Percentiles rank a stretch among this genome's conserved stretches.
Conservation (phyloP, 2,888 invertebrate species). For the Rhamnusium bicolor region DNA sequence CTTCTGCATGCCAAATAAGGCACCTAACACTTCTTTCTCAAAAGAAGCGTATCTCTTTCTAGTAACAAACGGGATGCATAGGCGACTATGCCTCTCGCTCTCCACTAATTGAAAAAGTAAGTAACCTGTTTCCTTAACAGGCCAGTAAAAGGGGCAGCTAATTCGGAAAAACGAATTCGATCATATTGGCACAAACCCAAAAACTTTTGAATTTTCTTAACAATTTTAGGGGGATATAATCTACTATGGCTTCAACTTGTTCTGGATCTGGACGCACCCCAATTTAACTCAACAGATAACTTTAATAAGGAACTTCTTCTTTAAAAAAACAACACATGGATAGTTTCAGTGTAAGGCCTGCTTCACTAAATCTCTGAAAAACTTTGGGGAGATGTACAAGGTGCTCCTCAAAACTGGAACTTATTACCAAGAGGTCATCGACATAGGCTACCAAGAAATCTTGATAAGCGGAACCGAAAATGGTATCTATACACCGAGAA, state of each 20-base stretch:
- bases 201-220: too few species aligned
- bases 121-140: conserved; percentile 12
- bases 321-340: conserved; percentile 51
- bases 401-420: conserved; percentile 43
- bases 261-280: too few species aligned
- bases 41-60: conserved; percentile 34
- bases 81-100: conserved; percentile 14
- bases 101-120: conserved; percentile 20
- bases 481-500: conserved; percentile 38
- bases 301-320: conserved; percentile 6
- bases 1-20: too few species aligned
- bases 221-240: too few species aligned
- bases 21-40: conserved; percentile 44
- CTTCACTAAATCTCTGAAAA: too few species aligned
- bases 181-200: neutral
- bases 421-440: conserved; percentile 47
- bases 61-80: conserved; percentile 30
- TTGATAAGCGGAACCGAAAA: conserved; percentile 42
- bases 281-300: neutral
- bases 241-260: too few species aligned
- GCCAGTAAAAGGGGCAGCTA: conserved; percentile 15
- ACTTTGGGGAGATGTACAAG: conserved; percentile 37
- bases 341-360: too few species aligned
- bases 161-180: conserved; percentile 6
- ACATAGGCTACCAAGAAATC: conserved; percentile 18